Evolutionary conservation across 2,888 invertebrate species (phyloP).

Genomic region (Calameuta filiformis): DNA sequence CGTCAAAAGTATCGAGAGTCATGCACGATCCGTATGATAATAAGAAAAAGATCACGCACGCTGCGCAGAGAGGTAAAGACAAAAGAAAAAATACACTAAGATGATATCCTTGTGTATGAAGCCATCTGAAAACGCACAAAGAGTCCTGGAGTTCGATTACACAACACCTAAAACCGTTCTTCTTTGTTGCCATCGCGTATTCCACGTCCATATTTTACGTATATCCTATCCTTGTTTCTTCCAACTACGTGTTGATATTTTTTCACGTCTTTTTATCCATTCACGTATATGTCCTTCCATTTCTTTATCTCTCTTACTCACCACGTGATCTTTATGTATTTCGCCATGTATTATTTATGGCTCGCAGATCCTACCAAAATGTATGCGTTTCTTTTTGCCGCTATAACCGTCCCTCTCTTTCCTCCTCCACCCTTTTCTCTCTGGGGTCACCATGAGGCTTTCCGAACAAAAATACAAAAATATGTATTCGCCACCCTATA

Average conservation of each 20-base stretch:
- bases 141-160: not conserved
- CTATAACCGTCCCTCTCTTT: slow-evolving; percentile 16
- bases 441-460: not conserved
- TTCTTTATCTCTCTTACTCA: slow-evolving; percentile 1
- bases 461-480: not conserved
- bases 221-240: not conserved
- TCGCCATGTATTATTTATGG: slow-evolving; percentile 22
- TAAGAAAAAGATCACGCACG: no score
- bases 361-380: slow-evolving; percentile 22
- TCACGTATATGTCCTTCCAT: not conserved
- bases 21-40: not conserved
- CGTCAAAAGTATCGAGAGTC: not conserved
- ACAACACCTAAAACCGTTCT: not conserved
- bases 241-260: not conserved
- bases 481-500: slow-evolving; percentile 7
- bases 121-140: not conserved
- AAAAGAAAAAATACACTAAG: not conserved
- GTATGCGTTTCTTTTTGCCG: slow-evolving; percentile 28
- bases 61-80: no score
- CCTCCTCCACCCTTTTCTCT: not conserved
- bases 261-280: not conserved
- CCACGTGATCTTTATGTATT: slow-evolving; percentile 18
- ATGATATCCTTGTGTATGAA: not conserved
- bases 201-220: not conserved
- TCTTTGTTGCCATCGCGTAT: not conserved